Evolutionary conservation across 2,888 invertebrate species (phyloP).

Genomic region (Rhodophaea formosa): DNA sequence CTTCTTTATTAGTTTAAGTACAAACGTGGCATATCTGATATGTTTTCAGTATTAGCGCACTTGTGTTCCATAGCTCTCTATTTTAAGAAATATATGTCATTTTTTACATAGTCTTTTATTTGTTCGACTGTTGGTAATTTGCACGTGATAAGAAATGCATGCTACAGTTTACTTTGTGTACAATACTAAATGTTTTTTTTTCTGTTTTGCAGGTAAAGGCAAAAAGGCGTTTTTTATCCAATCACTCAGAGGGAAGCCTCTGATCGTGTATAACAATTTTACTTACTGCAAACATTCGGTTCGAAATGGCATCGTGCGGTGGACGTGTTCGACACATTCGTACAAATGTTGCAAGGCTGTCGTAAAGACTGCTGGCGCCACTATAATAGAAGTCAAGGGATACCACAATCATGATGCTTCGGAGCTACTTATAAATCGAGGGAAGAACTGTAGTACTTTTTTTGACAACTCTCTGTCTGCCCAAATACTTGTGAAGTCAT

Average conservation of each 20-base stretch:
- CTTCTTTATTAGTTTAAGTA: slow-evolving; percentile 36
- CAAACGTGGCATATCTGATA: slow-evolving; percentile 48
- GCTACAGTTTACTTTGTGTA: not conserved
- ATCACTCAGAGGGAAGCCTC: slow-evolving; percentile 62
- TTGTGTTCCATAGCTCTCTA: slow-evolving; percentile 58
- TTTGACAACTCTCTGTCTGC: slow-evolving; percentile 25
- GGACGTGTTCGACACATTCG: slow-evolving; percentile 74
- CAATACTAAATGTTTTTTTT: not conserved
- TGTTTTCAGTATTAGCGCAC: slow-evolving; percentile 57
- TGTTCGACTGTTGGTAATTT: not conserved
- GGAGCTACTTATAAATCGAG: slow-evolving; percentile 57
- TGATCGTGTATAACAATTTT: slow-evolving; percentile 64
- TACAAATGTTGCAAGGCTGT: slow-evolving; percentile 72
- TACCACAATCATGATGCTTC: slow-evolving; percentile 68
- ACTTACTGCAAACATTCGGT: slow-evolving; percentile 66
- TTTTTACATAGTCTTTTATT: slow-evolving; percentile 18
- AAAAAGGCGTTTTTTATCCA: slow-evolving; percentile 60
- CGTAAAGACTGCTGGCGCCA: slow-evolving; percentile 58
- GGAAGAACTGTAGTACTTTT: slow-evolving; percentile 22
- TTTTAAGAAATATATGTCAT: slow-evolving; percentile 36
- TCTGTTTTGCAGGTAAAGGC: slow-evolving; percentile 22
- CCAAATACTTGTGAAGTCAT: slow-evolving; percentile 27
- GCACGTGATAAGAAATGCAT: not conserved
- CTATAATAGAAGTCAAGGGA: slow-evolving; percentile 64
- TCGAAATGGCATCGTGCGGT: slow-evolving; percentile 56